Percentiles rank a stretch among this genome's conserved stretches.
Evolutionary conservation across 2,888 invertebrate genomes (phyloP).

Genomic region (Apamea monoglypha): DNA sequence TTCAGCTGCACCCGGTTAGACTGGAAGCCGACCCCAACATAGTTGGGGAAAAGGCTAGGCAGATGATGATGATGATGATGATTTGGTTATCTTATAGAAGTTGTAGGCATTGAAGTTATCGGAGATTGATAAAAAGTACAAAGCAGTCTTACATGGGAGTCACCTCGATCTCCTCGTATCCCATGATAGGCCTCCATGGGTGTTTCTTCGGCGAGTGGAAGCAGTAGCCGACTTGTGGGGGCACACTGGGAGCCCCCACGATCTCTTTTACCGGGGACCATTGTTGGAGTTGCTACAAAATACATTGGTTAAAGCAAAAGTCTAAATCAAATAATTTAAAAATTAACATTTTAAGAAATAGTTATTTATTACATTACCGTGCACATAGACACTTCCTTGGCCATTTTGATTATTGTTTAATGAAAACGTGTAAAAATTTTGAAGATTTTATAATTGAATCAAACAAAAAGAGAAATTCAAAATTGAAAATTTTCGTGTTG

Average conservation of each 20-base stretch:
- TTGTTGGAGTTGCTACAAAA: slow-evolving; percentile 93
- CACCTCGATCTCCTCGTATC: slow-evolving; percentile 94
- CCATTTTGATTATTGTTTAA: slow-evolving; percentile 77
- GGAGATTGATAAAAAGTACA: background rate
- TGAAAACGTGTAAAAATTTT: slow-evolving; percentile 55
- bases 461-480: slow-evolving; percentile 59
- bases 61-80: too few species aligned
- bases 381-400: slow-evolving; percentile 88
- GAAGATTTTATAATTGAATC: slow-evolving; percentile 26
- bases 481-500: slow-evolving; percentile 56
- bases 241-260: slow-evolving; percentile 91
- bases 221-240: slow-evolving; percentile 92
- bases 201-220: slow-evolving; percentile 94
- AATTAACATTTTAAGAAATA: background rate
- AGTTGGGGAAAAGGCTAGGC: too few species aligned
- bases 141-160: slow-evolving; percentile 91
- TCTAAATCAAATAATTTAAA: background rate
- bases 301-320: background rate
- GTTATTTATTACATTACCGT: slow-evolving; percentile 76
- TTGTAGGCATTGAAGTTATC: background rate
- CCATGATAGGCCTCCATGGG: slow-evolving; percentile 95
- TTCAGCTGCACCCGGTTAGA: too few species aligned
- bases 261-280: slow-evolving; percentile 93
- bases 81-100: background rate
- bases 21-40: too few species aligned